Percentiles rank a stretch among this genome's conserved stretches.
These are phyloP conservation scores for Gymnogyps californianus DNA, from an alignment of 2,113 vertebrate species.

Conservation along the genomic window DNA sequence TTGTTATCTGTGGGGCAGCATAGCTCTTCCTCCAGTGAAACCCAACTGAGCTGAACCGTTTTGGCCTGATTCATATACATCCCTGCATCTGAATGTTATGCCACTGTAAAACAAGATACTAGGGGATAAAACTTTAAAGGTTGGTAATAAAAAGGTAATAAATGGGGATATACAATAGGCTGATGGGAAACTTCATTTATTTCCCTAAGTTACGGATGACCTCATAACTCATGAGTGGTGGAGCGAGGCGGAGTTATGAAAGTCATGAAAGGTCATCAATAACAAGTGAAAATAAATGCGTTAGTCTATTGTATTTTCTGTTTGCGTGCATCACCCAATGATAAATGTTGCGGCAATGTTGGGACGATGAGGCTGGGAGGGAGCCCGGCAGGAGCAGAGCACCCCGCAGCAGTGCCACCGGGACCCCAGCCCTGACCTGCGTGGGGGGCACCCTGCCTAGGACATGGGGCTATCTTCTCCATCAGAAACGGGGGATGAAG, in stretches of 20 bases:
- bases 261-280: conserved; percentile 50
- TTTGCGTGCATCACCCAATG: not conserved
- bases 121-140: conserved; percentile 55
- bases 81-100: not conserved
- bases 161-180: conserved; percentile 48
- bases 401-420: not conserved
- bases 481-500: not conserved
- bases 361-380: not conserved
- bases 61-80: not conserved
- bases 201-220: conserved; percentile 38
- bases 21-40: not conserved
- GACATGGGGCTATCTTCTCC: not conserved
- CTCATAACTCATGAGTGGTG: conserved; percentile 35
- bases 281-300: conserved; percentile 36
- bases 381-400: not conserved
- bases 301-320: not conserved
- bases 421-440: not conserved
- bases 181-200: conserved; percentile 42
- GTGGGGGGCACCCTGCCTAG: not conserved
- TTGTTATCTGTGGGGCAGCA: not conserved
- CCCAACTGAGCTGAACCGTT: not conserved
- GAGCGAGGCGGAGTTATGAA: not conserved
- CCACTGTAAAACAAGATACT: conserved; percentile 25
- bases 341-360: not conserved
- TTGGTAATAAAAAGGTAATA: conserved; percentile 57